Conservation (phyloP, 2,113 vertebrate genomes). For the Sceloporus undulatus region DNA sequence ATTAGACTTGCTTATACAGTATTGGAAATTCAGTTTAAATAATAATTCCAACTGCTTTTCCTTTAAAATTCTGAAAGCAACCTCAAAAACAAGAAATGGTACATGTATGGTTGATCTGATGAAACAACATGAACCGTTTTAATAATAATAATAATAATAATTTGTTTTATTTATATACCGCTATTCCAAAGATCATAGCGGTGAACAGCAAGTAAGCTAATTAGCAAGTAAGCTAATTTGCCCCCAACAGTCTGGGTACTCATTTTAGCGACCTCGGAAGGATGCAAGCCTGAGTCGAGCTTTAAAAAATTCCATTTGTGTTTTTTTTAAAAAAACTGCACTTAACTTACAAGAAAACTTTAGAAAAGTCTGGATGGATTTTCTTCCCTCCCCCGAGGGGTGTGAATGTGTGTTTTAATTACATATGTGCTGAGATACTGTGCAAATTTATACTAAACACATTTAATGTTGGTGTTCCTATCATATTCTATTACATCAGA, state of each 20-base stretch:
- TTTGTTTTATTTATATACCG: too few relatives aligned
- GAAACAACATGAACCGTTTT: not conserved
- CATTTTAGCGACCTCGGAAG: too few relatives aligned
- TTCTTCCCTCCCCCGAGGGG: not conserved
- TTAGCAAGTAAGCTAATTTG: too few relatives aligned
- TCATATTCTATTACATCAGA: constrained; percentile 17
- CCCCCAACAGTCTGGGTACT: too few relatives aligned
- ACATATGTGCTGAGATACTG: not conserved
- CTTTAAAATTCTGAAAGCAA: not conserved
- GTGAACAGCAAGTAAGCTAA: too few relatives aligned
- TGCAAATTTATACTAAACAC: constrained; percentile 16
- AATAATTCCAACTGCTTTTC: not conserved
- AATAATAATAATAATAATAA: too few relatives aligned
- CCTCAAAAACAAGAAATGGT: not conserved
- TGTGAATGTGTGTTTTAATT: not conserved
- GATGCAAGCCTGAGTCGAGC: too few relatives aligned
- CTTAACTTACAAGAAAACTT: constrained; percentile 26
- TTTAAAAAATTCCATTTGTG: not conserved
- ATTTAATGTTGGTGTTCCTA: constrained; percentile 9
- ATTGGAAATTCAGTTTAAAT: not conserved
- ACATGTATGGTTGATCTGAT: not conserved
- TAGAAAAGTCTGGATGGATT: not conserved
- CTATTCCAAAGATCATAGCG: too few relatives aligned
- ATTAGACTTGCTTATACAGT: not conserved
- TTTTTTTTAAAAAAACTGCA: not conserved